Evolutionary conservation across 1,140 invertebrate genomes (phyloP).

Genomic region (Aphaenogaster ashmeadi): DNA sequence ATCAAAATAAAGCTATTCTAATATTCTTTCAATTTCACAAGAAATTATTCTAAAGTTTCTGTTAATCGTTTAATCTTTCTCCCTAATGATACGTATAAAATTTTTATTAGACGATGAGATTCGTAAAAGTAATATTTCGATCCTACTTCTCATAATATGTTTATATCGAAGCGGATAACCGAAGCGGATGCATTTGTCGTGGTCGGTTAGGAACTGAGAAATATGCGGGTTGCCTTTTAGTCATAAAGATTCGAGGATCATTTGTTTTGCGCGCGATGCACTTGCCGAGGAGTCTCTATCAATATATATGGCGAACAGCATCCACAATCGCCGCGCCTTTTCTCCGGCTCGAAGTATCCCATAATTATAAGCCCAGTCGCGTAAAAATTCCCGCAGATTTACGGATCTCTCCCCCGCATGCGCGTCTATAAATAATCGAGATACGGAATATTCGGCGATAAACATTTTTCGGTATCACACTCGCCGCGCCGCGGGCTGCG

Average conservation of each 20-base stretch:
- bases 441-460: slow-evolving; percentile 66
- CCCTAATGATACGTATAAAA: not conserved
- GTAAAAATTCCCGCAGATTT: slow-evolving; percentile 57
- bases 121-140: slow-evolving; percentile 1
- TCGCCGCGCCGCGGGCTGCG: slow-evolving; percentile 41
- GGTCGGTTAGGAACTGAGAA: slow-evolving; percentile 42
- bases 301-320: slow-evolving; percentile 23
- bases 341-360: slow-evolving; percentile 46
- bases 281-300: slow-evolving; percentile 59
- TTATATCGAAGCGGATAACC: slow-evolving; percentile 29
- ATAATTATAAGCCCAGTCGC: slow-evolving; percentile 55
- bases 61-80: not conserved
- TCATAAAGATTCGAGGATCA: slow-evolving; percentile 48
- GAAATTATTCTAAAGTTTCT: not conserved
- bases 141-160: not conserved
- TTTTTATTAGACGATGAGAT: not conserved
- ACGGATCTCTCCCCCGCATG: slow-evolving; percentile 23
- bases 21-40: not conserved
- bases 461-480: slow-evolving; percentile 61
- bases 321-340: slow-evolving; percentile 57
- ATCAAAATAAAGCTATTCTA: not conserved
- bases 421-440: slow-evolving; percentile 67
- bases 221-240: slow-evolving; percentile 42
- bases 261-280: slow-evolving; percentile 48
- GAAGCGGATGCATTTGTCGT: slow-evolving; percentile 37